Conservation (phyloP, 2,888 invertebrate genomes). For the Timandra comae region DNA sequence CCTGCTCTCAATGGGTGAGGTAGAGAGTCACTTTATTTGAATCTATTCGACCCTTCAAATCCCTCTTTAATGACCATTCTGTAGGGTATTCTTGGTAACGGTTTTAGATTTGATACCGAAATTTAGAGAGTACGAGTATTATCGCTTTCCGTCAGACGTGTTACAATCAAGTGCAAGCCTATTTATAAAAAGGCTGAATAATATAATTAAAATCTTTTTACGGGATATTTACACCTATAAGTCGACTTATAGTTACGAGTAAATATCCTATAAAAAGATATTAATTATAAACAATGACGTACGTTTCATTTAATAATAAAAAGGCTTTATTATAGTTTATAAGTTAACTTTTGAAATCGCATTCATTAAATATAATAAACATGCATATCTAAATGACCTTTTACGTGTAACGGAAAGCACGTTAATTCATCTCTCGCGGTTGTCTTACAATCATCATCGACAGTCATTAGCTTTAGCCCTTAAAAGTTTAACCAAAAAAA, state of each 20-base stretch:
- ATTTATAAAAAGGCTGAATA: neutral
- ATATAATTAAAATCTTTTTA: neutral
- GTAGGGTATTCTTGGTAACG: slow-evolving; percentile 27
- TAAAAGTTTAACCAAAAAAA: too few species aligned
- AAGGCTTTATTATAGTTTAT: too few species aligned
- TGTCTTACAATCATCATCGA: too few species aligned
- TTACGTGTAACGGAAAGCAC: too few species aligned
- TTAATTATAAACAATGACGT: too few species aligned
- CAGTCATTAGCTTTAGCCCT: too few species aligned
- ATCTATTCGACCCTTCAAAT: slow-evolving; percentile 69
- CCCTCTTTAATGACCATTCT: slow-evolving; percentile 70
- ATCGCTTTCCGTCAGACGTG: neutral
- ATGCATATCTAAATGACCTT: too few species aligned
- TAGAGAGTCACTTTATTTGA: slow-evolving; percentile 62
- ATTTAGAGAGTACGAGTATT: neutral
- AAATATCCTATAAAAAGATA: too few species aligned
- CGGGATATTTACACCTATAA: neutral
- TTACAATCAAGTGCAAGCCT: neutral
- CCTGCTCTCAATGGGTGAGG: slow-evolving; percentile 29
- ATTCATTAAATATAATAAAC: too few species aligned
- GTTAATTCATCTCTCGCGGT: too few species aligned
- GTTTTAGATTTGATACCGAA: slow-evolving; percentile 1
- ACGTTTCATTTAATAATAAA: too few species aligned
- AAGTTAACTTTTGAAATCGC: too few species aligned
- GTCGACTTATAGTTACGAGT: neutral